Evolutionary conservation across 2,888 invertebrate species (phyloP).

Genomic region (Pelosia muscerda): DNA sequence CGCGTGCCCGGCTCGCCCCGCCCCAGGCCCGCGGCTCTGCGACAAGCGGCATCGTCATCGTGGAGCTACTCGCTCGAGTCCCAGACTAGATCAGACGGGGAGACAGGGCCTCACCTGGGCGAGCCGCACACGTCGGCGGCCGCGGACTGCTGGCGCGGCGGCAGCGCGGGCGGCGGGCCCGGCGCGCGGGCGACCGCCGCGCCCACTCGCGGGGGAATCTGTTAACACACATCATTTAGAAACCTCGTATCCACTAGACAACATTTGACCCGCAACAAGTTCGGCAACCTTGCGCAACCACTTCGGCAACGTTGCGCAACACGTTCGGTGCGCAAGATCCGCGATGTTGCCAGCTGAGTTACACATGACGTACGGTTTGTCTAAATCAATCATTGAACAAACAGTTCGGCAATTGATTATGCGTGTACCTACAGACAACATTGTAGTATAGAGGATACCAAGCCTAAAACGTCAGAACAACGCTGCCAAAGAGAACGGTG

Average conservation of each 20-base stretch:
- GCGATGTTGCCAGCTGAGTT: too few relatives aligned
- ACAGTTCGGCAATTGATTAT: too few relatives aligned
- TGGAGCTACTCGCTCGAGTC: conserved; percentile 26
- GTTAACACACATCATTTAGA: conserved; percentile 5
- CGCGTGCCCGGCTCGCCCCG: conserved; percentile 37
- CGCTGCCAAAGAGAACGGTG: too few relatives aligned
- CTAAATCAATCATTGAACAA: too few relatives aligned
- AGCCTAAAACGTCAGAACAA: too few relatives aligned
- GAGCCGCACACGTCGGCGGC: conserved; percentile 75
- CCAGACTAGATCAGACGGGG: conserved; percentile 26
- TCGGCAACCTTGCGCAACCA: too few relatives aligned
- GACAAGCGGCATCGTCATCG: conserved; percentile 44
- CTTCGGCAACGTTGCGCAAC: too few relatives aligned
- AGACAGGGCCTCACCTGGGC: conserved; percentile 65
- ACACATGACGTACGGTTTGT: too few relatives aligned
- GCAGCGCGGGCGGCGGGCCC: conserved; percentile 81
- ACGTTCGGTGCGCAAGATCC: too few relatives aligned
- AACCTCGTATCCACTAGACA: too few relatives aligned
- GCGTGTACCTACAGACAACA: too few relatives aligned
- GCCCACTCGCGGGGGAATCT: conserved; percentile 75
- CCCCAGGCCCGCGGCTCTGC: conserved; percentile 27
- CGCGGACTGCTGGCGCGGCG: conserved; percentile 86
- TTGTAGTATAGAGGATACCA: too few relatives aligned
- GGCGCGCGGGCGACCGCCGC: conserved; percentile 47
- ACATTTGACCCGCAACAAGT: not conserved